phyloP scores from a whole-genome alignment of 2,888 invertebrate species.

The Agrochola circellaris region DNA sequence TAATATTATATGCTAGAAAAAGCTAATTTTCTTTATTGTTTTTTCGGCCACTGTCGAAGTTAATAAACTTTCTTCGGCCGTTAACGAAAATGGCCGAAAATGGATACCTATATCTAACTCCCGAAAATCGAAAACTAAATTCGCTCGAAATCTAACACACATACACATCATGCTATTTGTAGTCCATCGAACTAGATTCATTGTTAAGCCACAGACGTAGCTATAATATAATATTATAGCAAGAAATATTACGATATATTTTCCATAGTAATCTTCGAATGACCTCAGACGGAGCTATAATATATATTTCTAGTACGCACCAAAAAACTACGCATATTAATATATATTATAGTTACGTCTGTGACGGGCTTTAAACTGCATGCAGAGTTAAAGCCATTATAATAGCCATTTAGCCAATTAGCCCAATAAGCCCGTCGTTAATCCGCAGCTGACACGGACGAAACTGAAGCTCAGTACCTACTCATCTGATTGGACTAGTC shows the following conservation, averaged over 20 bases:
- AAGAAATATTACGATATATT: too few species aligned
- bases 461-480: background rate
- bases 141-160: background rate
- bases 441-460: background rate
- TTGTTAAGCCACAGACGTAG: too few species aligned
- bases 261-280: too few species aligned
- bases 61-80: background rate
- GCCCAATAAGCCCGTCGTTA: background rate
- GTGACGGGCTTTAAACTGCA: too few species aligned
- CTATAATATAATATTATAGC: too few species aligned
- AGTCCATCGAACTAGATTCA: background rate
- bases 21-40: background rate
- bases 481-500: background rate
- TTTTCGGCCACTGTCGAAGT: background rate
- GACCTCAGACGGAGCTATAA: too few species aligned
- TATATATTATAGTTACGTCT: too few species aligned
- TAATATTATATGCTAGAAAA: background rate
- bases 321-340: too few species aligned
- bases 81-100: background rate
- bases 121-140: background rate
- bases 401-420: background rate
- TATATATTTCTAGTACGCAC: too few species aligned
- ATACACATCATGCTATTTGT: background rate
- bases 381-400: too few species aligned
- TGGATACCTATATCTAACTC: background rate